Base-by-base conservation (phyloP, 2,888 invertebrate genomes). In the Ptychoptera contaminata region DNA sequence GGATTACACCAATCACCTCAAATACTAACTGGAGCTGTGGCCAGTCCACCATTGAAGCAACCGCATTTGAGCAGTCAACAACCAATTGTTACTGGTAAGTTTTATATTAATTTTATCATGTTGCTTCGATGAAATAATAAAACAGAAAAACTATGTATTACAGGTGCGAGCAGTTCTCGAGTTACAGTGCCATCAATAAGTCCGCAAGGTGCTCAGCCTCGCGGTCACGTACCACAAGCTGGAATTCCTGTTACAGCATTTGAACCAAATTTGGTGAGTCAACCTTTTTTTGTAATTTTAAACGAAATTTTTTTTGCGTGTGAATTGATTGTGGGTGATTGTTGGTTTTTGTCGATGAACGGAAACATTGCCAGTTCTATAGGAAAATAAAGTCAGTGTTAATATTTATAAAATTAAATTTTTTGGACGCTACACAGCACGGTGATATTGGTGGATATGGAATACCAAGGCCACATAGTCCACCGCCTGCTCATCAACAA, bases 401-500 rank as follows among this genome's bases (percentile, higher is more conserved):
- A 45, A 48, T 40, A 45, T 42, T 50, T 47, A 51, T 44, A 47
- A 50, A 47, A 44, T 50, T 52, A 52, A 54, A 59, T 66, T 42
- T 31, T 40, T 30, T 55, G 65, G 63, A 65, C 56, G 63, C 45
- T 42, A 35, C 9, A 35, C 74, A 79, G 79, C 76, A 71, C 61
- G 63, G 71, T 51, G 74, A 74, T 56, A 67, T 74, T 53, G 59
- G 63, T 49, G 60, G 56, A 37, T 64, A 61, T 55, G 54, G 52
- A 51, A 54, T 53, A 46, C 57, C 58, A 46, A 60, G 69, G 59
- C 60, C 72, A 56, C 77, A 82, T 70, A 82, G 82, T 65, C 85
- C 84, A 58, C 85, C 85, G 59, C 85, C 85, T 60, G 85, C 86
- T 55, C 85, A 85, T 67, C 85, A 84, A 72, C 84, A 79, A 65